Conservation (phyloP, 2,113 vertebrate species). For the Phasianus colchicus region DNA sequence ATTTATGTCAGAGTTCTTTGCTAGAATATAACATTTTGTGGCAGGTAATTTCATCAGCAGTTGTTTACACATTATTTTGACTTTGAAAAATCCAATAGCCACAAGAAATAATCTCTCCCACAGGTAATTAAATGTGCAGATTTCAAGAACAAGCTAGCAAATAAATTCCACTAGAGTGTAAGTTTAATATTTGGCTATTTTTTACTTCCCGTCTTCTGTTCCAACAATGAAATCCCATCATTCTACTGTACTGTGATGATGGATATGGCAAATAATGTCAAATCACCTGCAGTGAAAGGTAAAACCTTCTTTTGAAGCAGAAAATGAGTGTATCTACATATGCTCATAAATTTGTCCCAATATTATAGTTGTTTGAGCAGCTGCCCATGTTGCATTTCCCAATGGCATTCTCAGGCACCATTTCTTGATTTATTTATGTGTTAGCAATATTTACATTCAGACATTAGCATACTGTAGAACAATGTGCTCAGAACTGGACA, state of each 20-base stretch:
- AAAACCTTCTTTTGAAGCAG: background rate
- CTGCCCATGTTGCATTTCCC: background rate
- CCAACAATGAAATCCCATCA: background rate
- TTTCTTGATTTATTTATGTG: background rate
- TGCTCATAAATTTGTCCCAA: background rate
- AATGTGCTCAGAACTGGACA: background rate
- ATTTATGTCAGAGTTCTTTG: background rate
- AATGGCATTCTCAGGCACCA: background rate
- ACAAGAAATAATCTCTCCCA: background rate
- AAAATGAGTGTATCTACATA: background rate
- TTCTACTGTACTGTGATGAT: background rate
- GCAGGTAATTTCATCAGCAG: background rate
- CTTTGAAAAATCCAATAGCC: conserved; percentile 14
- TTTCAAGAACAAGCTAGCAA: background rate
- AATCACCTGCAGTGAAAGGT: background rate
- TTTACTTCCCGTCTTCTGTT: background rate
- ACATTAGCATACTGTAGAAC: background rate
- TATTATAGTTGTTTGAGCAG: background rate
- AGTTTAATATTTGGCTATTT: background rate
- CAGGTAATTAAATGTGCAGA: background rate
- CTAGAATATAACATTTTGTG: background rate
- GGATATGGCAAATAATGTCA: background rate
- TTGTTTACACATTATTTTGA: conserved; percentile 1
- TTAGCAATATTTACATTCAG: conserved; percentile 9
- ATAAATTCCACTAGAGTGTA: background rate